Evolutionary conservation across 2,113 vertebrate genomes (phyloP).

Genomic region (Nettapus auritus): DNA sequence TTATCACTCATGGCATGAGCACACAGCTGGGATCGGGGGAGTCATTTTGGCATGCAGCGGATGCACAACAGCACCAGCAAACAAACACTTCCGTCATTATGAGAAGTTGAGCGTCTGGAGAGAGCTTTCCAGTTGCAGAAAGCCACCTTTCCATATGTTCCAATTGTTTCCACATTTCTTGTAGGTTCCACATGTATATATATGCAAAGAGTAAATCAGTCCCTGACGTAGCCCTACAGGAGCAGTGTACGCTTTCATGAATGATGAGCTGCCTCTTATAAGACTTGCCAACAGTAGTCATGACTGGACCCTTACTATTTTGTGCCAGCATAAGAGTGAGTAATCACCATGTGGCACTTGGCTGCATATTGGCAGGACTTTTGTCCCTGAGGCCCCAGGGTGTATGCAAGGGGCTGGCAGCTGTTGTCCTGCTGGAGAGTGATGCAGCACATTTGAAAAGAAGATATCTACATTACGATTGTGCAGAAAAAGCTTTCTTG

Average conservation of each 20-base stretch:
- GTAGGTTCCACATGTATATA: background rate
- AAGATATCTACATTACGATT: background rate
- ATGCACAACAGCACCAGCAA: background rate
- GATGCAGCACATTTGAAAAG: background rate
- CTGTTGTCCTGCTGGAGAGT: background rate
- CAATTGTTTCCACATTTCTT: background rate
- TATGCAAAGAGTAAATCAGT: background rate
- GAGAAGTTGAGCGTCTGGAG: background rate
- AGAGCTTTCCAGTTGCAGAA: background rate
- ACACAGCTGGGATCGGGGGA: background rate
- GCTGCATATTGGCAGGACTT: fast-evolving
- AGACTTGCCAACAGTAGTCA: fast-evolving
- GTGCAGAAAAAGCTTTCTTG: background rate
- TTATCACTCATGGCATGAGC: background rate
- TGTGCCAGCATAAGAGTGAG: fast-evolving
- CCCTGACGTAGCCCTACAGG: background rate
- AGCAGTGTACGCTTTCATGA: background rate
- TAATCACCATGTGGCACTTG: background rate
- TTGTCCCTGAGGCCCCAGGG: background rate
- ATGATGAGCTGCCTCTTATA: fast-evolving
- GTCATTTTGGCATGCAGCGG: background rate
- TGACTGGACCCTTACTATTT: background rate
- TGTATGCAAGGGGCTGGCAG: background rate
- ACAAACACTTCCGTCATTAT: background rate
- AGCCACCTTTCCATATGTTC: background rate